Evolutionary conservation across 1,140 invertebrate species (phyloP), one percentile per base, ranked within the genome.

Genomic region (Orchesella cincta): DNA sequence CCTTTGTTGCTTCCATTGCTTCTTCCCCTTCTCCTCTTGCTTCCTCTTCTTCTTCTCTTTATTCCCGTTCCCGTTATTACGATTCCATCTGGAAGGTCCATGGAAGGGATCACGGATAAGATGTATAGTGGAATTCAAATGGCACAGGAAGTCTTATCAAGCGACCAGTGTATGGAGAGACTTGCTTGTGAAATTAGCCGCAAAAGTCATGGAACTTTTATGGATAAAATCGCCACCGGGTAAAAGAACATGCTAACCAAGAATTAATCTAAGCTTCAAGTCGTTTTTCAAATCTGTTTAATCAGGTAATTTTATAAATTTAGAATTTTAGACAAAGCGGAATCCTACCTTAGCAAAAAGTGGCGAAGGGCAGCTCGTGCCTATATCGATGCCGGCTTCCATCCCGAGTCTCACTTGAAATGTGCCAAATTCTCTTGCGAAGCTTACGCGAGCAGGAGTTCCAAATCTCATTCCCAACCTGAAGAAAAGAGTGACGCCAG

Each of bases 401-500:
- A 76, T n/a, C 57, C 81, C 0, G 80, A 81, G 36, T 57, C 78
- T 14, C 54, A 67, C 35, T 31, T 51, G 31, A 77, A 77, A 52
- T 81, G 81, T 78, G 74, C 76, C 73, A 81, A 81, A 77, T 81
- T 78, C 72, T 28, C 76, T 28, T 81, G 81, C 74, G 79, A 81
- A 35, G 5, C 79, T 16, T 79, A 78, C 76, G 39, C 39, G 8
- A 57, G n/a, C n/a, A n/a, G n/a, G n/a, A n/a, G n/a, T n/a, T n/a
- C n/a, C n/a, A n/a, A n/a, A n/a, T n/a, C n/a, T n/a, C n/a, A n/a
- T n/a, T n/a, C n/a, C n/a, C n/a, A n/a, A n/a, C n/a, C n/a, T n/a
- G n/a, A n/a, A n/a, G n/a, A n/a, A n/a, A n/a, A n/a, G n/a, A n/a
- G n/a, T n/a, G n/a, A n/a, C n/a, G n/a, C n/a, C n/a, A n/a, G n/a